These are phyloP conservation scores for Ophiothrix spiculata DNA, from an alignment of 35 echinoderm and acorn worm species.

Conservation along the genomic window DNA sequence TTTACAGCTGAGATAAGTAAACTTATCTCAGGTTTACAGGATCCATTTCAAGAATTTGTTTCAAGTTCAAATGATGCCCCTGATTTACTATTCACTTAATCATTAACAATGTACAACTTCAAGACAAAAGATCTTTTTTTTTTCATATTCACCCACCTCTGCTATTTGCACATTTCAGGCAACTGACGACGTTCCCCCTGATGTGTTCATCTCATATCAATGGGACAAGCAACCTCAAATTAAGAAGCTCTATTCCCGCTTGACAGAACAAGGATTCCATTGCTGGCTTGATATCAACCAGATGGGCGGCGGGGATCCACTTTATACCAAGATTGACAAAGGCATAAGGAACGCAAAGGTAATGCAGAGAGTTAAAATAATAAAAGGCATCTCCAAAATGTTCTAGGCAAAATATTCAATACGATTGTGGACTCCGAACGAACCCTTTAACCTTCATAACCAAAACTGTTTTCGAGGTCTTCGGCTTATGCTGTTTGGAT, in stretches of 20 bases:
- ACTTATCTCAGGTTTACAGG: too few relatives aligned
- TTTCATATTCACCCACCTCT: not conserved
- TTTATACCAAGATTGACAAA: conserved; percentile 92
- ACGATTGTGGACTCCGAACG: too few relatives aligned
- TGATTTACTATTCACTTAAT: not conserved
- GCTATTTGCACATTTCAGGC: not conserved
- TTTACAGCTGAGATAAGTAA: too few relatives aligned
- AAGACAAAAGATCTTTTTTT: not conserved
- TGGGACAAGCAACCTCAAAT: conserved; percentile 89
- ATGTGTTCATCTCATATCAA: conserved; percentile 95
- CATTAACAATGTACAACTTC: not conserved
- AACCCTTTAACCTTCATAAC: not conserved
- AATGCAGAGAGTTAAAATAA: too few relatives aligned
- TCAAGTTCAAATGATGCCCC: too few relatives aligned
- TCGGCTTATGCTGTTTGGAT: too few relatives aligned
- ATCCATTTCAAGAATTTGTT: too few relatives aligned
- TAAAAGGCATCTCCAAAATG: too few relatives aligned
- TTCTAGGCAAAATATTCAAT: too few relatives aligned
- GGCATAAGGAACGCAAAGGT: conserved; percentile 95
- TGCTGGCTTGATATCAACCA: conserved; percentile 96
- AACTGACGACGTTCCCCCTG: conserved; percentile 20
- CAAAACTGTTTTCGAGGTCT: not conserved
- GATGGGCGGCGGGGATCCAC: conserved; percentile 95
- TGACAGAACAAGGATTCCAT: conserved; percentile 68
- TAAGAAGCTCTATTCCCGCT: conserved; percentile 72